Evolutionary conservation across 1,140 invertebrate genomes (phyloP), one percentile per base, ranked within the genome.

Genomic region (Coenobita brevimanus): DNA sequence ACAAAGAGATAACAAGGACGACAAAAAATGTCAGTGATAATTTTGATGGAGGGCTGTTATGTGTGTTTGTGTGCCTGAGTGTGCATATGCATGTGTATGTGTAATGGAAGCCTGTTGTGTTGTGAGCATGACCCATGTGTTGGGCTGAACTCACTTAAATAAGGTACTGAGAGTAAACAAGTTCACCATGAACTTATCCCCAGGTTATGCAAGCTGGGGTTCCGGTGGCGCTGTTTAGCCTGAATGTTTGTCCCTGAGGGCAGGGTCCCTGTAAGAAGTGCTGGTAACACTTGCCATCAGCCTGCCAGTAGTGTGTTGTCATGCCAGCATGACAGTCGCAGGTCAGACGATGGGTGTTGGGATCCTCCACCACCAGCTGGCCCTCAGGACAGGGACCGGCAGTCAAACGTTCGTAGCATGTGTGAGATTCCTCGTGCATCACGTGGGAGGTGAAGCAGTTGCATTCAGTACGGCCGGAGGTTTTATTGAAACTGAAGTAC

Each of bases 381-480:
- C 91, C 91, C 60, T 90, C 87, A 15, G 89, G 81, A 76, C 91
- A 92, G 2, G 91, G 84, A 13, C 91, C 91, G 24, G 78, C 46
- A 10, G 91, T 91, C 69, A 89, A 78, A 38, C 90, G 89, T 79
- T 92, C 91, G 38, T 91, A 69, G 75, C 91, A 92, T 10, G 90
- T 92, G 54, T 90, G 87, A 27, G 88, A 82, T 2, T 88, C 62
- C 21, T 91, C 90, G 54, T 92, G 81, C n/a, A 91, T 71, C 41
- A 91, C 91, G 88, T 91, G 90, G 24, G 87, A 91, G 13, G 88
- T 91, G 85, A 92, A 92, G 88, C 91, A 92, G 83, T 89, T 91
- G 73, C 91, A 92, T 38, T 91, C 91, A 0, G 91, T 91, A 15
- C 89, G 79, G 24, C 86, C 67, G 13, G 90, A 90, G 3, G 91